Percentiles rank a stretch among this genome's conserved stretches.
Evolutionary conservation across 2,797 vertebrate genomes (phyloP).

Genomic region (Nothura maculosa): DNA sequence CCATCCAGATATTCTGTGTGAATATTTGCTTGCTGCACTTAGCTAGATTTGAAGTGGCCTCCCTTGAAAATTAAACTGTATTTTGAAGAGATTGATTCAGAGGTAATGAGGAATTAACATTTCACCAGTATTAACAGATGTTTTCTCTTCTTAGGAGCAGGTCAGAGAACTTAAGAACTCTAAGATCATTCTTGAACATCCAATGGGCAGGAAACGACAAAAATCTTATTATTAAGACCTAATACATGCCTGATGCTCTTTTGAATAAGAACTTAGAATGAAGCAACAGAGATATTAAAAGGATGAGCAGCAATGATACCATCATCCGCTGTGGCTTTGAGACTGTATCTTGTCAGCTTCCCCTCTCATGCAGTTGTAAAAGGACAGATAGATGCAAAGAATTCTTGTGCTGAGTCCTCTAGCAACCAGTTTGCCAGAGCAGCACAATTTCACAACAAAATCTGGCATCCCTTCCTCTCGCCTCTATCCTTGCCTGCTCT

Average conservation of each 20-base stretch:
- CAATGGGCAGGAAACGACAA: neutral
- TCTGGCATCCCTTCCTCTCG: neutral
- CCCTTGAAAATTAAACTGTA: neutral
- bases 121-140: neutral
- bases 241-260: neutral
- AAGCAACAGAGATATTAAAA: neutral
- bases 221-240: neutral
- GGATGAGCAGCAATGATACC: neutral
- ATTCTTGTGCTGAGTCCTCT: neutral
- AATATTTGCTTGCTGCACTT: neutral
- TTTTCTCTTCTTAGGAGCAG: neutral
- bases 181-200: neutral
- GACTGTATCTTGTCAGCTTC: neutral
- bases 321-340: neutral
- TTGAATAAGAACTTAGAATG: neutral
- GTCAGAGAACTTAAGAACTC: neutral
- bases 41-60: conserved; percentile 6
- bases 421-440: neutral
- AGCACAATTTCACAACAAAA: neutral
- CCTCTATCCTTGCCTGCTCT: conserved; percentile 29
- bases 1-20: neutral
- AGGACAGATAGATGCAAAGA: neutral
- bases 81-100: neutral
- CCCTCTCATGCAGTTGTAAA: neutral
- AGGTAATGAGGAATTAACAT: conserved; percentile 2